Evolutionary conservation across 2,797 vertebrate genomes (phyloP).

Genomic region (Salmo trutta): DNA sequence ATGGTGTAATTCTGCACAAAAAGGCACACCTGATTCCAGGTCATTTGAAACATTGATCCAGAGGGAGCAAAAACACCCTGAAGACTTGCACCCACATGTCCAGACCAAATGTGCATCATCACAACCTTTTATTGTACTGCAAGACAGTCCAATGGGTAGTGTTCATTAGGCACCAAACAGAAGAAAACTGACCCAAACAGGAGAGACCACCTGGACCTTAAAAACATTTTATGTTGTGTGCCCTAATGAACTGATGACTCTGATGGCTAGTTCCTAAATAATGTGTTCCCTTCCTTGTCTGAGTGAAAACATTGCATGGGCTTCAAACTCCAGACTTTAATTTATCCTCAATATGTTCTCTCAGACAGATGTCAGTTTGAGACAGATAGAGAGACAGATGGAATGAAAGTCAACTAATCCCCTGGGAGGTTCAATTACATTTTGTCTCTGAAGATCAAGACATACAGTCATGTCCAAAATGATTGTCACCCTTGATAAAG

Average conservation of each 20-base stretch:
- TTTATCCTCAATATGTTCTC: neutral
- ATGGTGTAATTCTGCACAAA: slow-evolving; percentile 52
- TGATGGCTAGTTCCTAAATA: neutral
- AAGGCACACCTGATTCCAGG: slow-evolving; percentile 52
- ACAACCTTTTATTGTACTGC: neutral
- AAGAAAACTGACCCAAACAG: neutral
- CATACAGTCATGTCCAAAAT: too few relatives aligned
- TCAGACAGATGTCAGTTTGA: neutral
- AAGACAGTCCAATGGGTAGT: neutral
- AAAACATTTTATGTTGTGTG: neutral
- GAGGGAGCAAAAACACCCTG: slow-evolving; percentile 69
- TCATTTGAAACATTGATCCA: slow-evolving; percentile 65
- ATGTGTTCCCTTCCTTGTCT: neutral
- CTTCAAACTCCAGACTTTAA: neutral
- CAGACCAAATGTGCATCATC: slow-evolving; percentile 14
- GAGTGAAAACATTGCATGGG: neutral
- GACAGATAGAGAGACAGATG: neutral
- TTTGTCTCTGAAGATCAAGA: neutral
- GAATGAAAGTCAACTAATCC: neutral
- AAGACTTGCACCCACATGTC: slow-evolving; percentile 62
- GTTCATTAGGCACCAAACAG: neutral
- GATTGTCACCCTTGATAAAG: too few relatives aligned
- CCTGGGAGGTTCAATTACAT: neutral
- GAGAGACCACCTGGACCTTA: neutral
- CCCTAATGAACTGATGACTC: neutral